Percentiles rank a stretch among this genome's conserved stretches.
phyloP scores from a whole-genome alignment of 2,113 vertebrate species.

The Lycocorax pyrrhopterus region DNA sequence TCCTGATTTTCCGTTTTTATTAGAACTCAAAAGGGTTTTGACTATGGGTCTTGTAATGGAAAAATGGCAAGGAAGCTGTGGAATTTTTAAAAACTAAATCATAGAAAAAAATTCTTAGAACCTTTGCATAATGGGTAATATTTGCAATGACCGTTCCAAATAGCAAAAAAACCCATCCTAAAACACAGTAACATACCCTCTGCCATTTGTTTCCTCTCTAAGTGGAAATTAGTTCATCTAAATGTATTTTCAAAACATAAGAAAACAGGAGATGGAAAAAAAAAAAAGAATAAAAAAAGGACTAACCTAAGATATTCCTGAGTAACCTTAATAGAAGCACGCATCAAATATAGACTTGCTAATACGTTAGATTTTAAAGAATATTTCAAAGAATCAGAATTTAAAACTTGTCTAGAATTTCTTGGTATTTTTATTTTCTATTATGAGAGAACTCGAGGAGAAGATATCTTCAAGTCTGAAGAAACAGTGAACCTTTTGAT shows the following conservation, averaged over 20 bases:
- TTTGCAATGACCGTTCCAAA: background rate
- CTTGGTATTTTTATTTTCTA: background rate
- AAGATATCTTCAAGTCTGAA: background rate
- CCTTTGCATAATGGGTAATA: background rate
- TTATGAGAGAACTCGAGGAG: background rate
- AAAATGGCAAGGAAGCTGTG: background rate
- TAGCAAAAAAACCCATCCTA: rapidly evolving
- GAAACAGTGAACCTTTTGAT: background rate
- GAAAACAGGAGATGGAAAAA: background rate
- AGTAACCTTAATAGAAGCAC: background rate
- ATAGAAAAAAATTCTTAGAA: background rate
- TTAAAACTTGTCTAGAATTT: background rate
- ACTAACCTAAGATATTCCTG: background rate
- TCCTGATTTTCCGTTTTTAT: background rate
- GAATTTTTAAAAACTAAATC: background rate
- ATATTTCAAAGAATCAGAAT: background rate
- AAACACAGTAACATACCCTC: background rate
- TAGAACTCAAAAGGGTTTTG: background rate
- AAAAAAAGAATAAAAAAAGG: background rate
- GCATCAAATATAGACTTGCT: background rate
- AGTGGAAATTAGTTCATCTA: background rate
- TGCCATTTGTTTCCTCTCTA: background rate
- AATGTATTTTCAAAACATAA: background rate
- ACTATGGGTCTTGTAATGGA: background rate
- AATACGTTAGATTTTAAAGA: background rate